Evolutionary conservation across 2,797 vertebrate species (phyloP).

Genomic region (Aselliscus stoliczkanus): DNA sequence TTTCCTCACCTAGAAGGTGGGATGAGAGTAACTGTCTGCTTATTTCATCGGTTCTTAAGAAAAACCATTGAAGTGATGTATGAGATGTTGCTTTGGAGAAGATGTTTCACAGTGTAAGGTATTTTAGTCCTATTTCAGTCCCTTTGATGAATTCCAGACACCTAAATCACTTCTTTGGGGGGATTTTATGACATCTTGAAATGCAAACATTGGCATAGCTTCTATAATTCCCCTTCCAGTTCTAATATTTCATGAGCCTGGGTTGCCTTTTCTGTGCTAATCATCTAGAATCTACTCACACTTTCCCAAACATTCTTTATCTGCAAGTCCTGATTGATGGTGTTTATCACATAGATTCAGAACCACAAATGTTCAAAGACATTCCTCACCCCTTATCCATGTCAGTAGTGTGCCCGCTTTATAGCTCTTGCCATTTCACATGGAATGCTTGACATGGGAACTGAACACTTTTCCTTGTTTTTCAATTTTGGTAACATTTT

Average conservation of each 20-base stretch:
- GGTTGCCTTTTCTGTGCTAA: neutral
- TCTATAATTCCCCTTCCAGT: neutral
- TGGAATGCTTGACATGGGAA: neutral
- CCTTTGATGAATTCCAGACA: neutral
- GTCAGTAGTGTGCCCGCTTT: fast-evolving
- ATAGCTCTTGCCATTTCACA: neutral
- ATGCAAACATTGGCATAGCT: neutral
- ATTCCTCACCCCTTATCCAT: neutral
- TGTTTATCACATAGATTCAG: neutral
- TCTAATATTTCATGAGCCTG: neutral
- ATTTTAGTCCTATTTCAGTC: neutral
- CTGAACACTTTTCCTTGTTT: neutral
- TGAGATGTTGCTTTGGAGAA: neutral
- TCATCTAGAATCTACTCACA: neutral
- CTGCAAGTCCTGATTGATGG: neutral
- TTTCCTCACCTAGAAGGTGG: neutral
- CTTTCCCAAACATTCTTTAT: neutral
- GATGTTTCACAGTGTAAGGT: neutral
- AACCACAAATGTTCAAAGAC: neutral
- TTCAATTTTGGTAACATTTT: neutral
- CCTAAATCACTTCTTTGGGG: neutral
- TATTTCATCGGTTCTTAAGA: neutral
- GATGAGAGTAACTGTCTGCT: neutral
- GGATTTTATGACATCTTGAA: neutral
- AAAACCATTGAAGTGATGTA: neutral